Base-by-base conservation (phyloP, 2,888 invertebrate genomes). In the Euzetes globulus region DNA sequence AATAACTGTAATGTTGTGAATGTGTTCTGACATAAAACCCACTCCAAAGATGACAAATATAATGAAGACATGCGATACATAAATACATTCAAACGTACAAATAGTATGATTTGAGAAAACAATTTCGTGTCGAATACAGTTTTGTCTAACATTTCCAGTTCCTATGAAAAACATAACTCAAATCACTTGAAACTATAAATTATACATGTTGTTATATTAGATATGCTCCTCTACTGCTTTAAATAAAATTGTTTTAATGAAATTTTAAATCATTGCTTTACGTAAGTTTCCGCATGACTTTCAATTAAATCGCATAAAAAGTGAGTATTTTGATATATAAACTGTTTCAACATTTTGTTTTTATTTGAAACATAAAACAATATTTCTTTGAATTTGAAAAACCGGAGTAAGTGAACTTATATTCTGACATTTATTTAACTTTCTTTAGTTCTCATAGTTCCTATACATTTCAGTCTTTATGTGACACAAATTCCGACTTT, bases 41-140 rank as follows among this genome's bases (percentile, higher is more conserved):
- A 37, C 65, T 65, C 37, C 37, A 65, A 65, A 37, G 65, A 65
- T 65, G 65, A 65, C 65, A 65, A 65, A 65, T 65, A 33, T 33
- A 37, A 65, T 33, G 29, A 58, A 27, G 58, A 17, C 58, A 58
- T 58, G 58, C 58, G 29, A 58, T 50, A 52, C 52, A 52, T 3
- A 52, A 52, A 47, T 47, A 47, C 33, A 33, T 33, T 6, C 22
- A 7, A 29, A 60, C n/a, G 29, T 29, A 7, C 7, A 9, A 33
- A 17, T 17, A 6, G 60, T 60, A 22, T 29, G 27, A 25, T 11
- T 60, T 6, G 27, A 15, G 60, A 47, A n/a, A 47, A 47, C 47
- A 47, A 47, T 47, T 47, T 47, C 47, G 47, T 47, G 47, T 47
- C 5, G 47, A 47, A 47, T 47, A 47, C 17, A 9, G 13, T 47